Percentiles rank a stretch among this genome's conserved stretches.
Conservation (phyloP, 2,888 invertebrate genomes). For the Thereva nobilitata region DNA sequence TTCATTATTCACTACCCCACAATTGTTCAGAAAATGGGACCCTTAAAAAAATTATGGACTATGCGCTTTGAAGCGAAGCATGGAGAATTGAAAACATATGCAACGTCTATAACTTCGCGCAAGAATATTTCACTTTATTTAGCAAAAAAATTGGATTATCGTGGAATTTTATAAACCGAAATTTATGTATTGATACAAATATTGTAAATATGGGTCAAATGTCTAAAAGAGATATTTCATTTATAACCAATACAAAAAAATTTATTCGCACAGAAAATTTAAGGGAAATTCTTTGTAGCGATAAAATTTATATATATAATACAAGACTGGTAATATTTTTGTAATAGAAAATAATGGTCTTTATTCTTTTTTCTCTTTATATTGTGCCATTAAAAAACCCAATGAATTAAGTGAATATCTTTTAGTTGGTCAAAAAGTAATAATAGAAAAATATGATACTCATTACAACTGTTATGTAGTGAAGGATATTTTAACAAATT, state of each 20-base stretch:
- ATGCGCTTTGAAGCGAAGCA: constrained; percentile 41
- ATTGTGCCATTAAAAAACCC: neutral
- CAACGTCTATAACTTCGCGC: too few species aligned
- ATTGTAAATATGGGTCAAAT: constrained; percentile 1
- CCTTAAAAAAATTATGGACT: constrained; percentile 38
- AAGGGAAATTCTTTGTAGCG: neutral
- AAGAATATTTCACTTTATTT: too few species aligned
- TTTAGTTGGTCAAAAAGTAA: constrained; percentile 4
- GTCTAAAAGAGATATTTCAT: neutral
- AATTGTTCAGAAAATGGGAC: constrained; percentile 37
- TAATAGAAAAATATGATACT: neutral
- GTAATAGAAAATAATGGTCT: constrained; percentile 8
- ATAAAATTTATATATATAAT: constrained; percentile 7
- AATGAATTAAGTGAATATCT: neutral
- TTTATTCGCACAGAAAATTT: neutral
- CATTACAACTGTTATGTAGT: constrained; percentile 4
- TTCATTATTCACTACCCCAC: constrained; percentile 39
- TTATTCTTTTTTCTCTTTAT: constrained; percentile 5
- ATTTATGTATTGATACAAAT: neutral
- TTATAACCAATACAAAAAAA: neutral
- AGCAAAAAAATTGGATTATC: too few species aligned
- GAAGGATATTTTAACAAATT: neutral
- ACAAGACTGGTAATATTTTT: constrained; percentile 5
- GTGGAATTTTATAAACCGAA: constrained; percentile 10
- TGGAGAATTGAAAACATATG: too few species aligned